Evolutionary conservation across 2,888 invertebrate genomes (phyloP).

Genomic region (Timema cristinae): DNA sequence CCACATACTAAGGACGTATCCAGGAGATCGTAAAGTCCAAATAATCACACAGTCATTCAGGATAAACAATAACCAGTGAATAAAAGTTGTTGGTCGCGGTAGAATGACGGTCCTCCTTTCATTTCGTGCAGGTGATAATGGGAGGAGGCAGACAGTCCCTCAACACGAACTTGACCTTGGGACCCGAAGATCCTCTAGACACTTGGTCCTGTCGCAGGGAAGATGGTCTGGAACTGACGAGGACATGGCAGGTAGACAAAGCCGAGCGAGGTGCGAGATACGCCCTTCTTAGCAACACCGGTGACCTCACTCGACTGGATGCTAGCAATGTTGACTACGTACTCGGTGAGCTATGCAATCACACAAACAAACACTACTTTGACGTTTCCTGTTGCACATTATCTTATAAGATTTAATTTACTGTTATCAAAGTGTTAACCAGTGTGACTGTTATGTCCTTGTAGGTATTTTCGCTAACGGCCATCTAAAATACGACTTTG

Average conservation of each 20-base stretch:
- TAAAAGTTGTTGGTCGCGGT: too few species aligned
- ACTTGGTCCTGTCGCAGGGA: slow-evolving; percentile 43
- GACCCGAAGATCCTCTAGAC: slow-evolving; percentile 3
- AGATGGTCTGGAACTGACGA: slow-evolving; percentile 54
- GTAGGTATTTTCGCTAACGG: slow-evolving; percentile 47
- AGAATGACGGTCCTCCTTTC: background rate
- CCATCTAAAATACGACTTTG: slow-evolving; percentile 55
- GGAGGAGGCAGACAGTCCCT: slow-evolving; percentile 12
- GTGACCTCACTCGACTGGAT: background rate
- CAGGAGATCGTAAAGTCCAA: too few species aligned
- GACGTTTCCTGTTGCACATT: too few species aligned
- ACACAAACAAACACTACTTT: too few species aligned
- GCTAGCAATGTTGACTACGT: slow-evolving; percentile 41
- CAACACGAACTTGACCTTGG: slow-evolving; percentile 9
- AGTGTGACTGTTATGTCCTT: too few species aligned
- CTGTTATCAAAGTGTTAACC: too few species aligned
- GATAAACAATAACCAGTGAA: too few species aligned
- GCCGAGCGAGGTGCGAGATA: background rate
- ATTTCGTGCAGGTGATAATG: slow-evolving; percentile 12
- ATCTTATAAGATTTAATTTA: too few species aligned
- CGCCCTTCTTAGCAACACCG: background rate
- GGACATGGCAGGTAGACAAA: slow-evolving; percentile 48
- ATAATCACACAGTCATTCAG: too few species aligned
- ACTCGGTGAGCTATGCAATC: slow-evolving; percentile 39
- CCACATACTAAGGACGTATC: too few species aligned